phyloP scores from a whole-genome alignment of 2,113 vertebrate genomes.

The Megaceryle torquata region DNA sequence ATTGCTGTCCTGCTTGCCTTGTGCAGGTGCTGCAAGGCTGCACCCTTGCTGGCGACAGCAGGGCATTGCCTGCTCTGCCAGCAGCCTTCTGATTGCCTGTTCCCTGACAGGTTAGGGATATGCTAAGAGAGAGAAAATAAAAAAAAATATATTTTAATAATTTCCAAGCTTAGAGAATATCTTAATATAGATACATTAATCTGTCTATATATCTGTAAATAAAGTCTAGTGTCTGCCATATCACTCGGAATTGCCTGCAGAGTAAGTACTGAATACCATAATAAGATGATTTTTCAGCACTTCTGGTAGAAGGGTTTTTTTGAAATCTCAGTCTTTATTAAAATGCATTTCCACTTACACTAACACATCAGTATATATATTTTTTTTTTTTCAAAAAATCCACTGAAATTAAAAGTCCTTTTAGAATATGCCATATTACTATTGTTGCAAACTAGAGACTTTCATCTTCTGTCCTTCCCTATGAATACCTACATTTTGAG shows the following conservation, averaged over 20 bases:
- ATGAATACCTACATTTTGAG: background rate
- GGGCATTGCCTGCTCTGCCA: background rate
- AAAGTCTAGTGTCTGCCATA: background rate
- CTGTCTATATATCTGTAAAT: background rate
- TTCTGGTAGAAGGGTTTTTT: background rate
- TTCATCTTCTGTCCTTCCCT: background rate
- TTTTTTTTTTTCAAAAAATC: background rate
- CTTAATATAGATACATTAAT: background rate
- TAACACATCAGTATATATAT: background rate
- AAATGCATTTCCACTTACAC: background rate
- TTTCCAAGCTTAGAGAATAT: background rate
- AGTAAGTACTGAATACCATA: background rate
- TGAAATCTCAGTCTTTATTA: background rate
- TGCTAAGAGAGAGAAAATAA: background rate
- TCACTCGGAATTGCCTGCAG: background rate
- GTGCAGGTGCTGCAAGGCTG: background rate
- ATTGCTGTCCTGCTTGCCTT: background rate
- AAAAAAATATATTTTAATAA: background rate
- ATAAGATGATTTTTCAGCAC: background rate
- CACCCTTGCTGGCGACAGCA: background rate
- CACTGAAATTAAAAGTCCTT: background rate
- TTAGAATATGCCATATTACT: background rate
- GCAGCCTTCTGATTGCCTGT: fast-evolving
- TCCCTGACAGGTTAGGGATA: background rate
- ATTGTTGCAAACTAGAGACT: background rate